Evolutionary conservation across 1,140 invertebrate genomes (phyloP).

Genomic region (Heliothis virescens): DNA sequence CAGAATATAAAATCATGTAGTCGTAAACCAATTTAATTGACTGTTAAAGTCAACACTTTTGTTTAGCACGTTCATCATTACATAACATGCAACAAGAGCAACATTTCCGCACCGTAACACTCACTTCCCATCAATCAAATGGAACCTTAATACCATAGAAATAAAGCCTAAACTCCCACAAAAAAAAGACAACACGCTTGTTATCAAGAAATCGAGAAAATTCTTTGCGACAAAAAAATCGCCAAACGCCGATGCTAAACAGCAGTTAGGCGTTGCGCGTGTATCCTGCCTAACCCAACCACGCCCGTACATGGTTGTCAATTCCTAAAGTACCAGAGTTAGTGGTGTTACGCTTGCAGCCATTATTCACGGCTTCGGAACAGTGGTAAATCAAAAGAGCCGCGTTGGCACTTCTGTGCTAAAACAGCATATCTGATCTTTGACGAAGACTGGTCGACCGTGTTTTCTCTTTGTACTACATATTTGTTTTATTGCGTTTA

Average conservation of each 20-base stretch:
- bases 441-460: constrained; percentile 52
- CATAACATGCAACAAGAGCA: not conserved
- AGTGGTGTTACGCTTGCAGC: constrained; percentile 12
- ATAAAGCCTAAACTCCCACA: not conserved
- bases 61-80: not conserved
- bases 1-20: not conserved
- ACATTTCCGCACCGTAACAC: not conserved
- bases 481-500: constrained; percentile 37
- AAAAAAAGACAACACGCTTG: not conserved
- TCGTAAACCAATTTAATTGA: constrained; percentile 1
- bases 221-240: constrained; percentile 20
- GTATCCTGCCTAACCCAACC: constrained; percentile 14
- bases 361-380: constrained; percentile 59
- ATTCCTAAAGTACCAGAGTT: constrained; percentile 22
- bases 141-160: not conserved
- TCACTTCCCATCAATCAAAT: not conserved
- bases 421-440: constrained; percentile 62
- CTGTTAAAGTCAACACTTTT: not conserved
- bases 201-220: constrained; percentile 4
- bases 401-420: constrained; percentile 61
- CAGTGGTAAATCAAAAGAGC: constrained; percentile 64
- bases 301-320: constrained; percentile 53
- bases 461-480: constrained; percentile 48
- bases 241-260: constrained; percentile 29
- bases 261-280: constrained; percentile 14